Evolutionary conservation across 2,888 invertebrate genomes (phyloP).

Genomic region (Unio delphinus): DNA sequence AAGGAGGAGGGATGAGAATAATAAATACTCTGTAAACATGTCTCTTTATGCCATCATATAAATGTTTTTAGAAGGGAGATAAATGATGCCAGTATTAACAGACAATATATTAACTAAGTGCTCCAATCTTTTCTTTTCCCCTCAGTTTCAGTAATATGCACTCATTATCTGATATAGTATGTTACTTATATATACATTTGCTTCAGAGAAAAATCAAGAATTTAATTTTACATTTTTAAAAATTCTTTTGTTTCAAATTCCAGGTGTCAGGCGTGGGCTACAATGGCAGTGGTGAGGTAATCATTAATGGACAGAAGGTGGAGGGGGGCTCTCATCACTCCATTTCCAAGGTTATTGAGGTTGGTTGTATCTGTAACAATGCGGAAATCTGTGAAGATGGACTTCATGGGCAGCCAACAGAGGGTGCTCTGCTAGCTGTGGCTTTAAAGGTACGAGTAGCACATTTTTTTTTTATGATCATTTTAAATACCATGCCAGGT

Average conservation of each 20-base stretch:
- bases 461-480: not conserved
- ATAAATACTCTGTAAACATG: no score
- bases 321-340: slow-evolving; percentile 68
- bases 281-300: slow-evolving; percentile 86
- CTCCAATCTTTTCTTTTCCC: no score
- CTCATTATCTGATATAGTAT: no score
- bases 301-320: slow-evolving; percentile 66
- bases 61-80: no score
- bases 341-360: slow-evolving; percentile 82
- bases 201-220: not conserved
- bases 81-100: no score
- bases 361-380: slow-evolving; percentile 94
- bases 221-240: not conserved
- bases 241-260: slow-evolving; percentile 3
- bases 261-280: slow-evolving; percentile 91
- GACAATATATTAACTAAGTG: no score
- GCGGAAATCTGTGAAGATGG: slow-evolving; percentile 89
- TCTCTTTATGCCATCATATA: no score
- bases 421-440: slow-evolving; percentile 93
- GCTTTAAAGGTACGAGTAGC: slow-evolving; percentile 83
- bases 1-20: no score
- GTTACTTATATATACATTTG: no score
- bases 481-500: not conserved
- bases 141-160: no score
- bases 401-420: slow-evolving; percentile 94